Evolutionary conservation across 2,113 vertebrate genomes (phyloP), one percentile per base, ranked within the genome.

Genomic region (Mionectes macconnelli): DNA sequence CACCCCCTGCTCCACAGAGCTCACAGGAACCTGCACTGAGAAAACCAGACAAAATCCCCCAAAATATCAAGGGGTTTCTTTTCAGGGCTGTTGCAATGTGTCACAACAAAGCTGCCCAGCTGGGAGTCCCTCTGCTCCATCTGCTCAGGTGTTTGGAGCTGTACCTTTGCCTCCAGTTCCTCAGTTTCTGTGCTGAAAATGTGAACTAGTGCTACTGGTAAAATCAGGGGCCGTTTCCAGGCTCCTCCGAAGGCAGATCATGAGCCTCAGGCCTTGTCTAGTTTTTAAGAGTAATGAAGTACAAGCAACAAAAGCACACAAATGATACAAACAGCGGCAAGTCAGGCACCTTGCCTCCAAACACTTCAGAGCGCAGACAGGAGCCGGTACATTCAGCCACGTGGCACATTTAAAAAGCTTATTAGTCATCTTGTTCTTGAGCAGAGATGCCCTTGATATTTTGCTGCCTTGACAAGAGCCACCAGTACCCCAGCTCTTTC

Each of bases 21-120:
- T 40, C 2, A 0, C 2, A 0, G 33, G 13, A 64, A 3, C 3
- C 35, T 13, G 15, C 22, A 37, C 24, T 37, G 23, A 25, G 13
- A 13, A 35, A 8, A 4, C 31, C 37, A 33, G 5, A 16, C 12
- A 7, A 14, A 30, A 52, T 16, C 27, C 1, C 30, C 42, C 25
- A 52, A 44, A n/a, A 35, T 9, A 28, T 0, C 35, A 23, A 3
- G 23, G 33, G 9, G 23, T 42, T 40, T 75, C 9, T 33, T 27
- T 53, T 62, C 20, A 37, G 64, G 50, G 50, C 20, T 57, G 45
- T 0, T 22, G 37, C 45, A 53, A 8, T 3, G 30, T 60, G 27
- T 60, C 52, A 56, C 56, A 64, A 17, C 14, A 60, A 7, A 35
- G 10, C 42, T 67, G 53, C 14, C 53, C 59, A 72, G 35, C 30